Percentiles rank a stretch among this genome's conserved stretches.
Conservation (phyloP, 37 sponge, comb jelly and placozoan genomes). For the Haliclona indistincta region DNA sequence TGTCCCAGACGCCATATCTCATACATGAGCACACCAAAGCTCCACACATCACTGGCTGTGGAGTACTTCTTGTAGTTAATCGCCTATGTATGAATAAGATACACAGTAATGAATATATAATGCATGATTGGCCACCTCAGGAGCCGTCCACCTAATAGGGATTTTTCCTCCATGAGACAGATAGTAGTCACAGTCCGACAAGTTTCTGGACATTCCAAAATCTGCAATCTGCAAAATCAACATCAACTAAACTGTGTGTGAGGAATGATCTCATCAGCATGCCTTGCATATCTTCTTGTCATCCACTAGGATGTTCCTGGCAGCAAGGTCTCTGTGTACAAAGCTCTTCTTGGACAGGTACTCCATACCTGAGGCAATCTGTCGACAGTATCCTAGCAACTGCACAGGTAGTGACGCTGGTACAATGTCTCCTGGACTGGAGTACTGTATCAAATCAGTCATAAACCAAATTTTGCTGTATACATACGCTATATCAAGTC, state of each 20-base stretch:
- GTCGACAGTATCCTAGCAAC: not conserved
- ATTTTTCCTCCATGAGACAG: conserved; percentile 24
- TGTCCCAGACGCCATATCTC: too few relatives aligned
- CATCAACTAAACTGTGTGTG: not conserved
- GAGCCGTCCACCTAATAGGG: conserved; percentile 43
- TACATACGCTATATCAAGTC: too few relatives aligned
- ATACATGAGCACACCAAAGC: too few relatives aligned
- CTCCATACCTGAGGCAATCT: conserved; percentile 14
- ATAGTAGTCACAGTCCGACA: conserved; percentile 18
- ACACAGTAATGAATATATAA: too few relatives aligned
- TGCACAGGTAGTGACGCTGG: not conserved
- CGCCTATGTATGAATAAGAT: too few relatives aligned
- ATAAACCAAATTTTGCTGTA: too few relatives aligned
- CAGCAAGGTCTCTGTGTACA: conserved; percentile 17
- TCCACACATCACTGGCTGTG: too few relatives aligned
- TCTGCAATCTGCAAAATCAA: conserved; percentile 30
- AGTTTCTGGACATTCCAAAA: conserved; percentile 40
- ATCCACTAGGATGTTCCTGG: conserved; percentile 9
- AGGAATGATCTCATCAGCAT: too few relatives aligned
- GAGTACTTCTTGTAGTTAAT: too few relatives aligned
- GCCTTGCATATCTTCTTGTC: not conserved
- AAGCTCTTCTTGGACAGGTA: conserved; percentile 8
- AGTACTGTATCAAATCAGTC: too few relatives aligned
- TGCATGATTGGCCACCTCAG: too few relatives aligned
- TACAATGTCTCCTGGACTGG: conserved; percentile 1